Conservation (phyloP, 2,888 invertebrate genomes). For the Gortyna flavago region DNA sequence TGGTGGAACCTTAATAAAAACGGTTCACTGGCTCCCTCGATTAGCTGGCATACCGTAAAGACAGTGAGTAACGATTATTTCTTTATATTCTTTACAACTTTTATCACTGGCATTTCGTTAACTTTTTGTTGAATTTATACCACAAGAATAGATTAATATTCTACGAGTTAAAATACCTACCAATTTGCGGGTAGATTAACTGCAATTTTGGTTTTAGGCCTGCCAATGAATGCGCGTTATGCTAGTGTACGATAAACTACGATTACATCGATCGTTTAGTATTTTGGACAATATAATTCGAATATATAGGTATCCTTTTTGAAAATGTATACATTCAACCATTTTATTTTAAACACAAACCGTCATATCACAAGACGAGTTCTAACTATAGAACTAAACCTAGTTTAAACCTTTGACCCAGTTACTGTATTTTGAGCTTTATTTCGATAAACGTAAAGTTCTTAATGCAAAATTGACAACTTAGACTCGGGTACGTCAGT, state of each 20-base stretch:
- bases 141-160: conserved; percentile 1
- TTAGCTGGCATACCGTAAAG: conserved; percentile 52
- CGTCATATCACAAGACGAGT: background rate
- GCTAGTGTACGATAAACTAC: background rate
- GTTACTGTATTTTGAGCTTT: background rate
- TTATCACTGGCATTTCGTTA: conserved; percentile 1
- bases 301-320: background rate
- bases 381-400: background rate
- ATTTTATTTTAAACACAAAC: background rate
- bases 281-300: background rate
- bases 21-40: conserved; percentile 62
- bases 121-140: conserved; percentile 4
- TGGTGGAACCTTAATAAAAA: conserved; percentile 56
- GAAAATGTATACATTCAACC: background rate
- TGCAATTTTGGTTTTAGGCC: conserved; percentile 20
- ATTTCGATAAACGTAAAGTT: background rate
- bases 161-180: background rate
- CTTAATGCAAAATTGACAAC: background rate
- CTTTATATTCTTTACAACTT: conserved; percentile 27
- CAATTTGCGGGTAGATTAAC: conserved; percentile 27
- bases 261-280: background rate
- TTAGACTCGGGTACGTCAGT: background rate
- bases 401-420: background rate
- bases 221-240: conserved; percentile 8
- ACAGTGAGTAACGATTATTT: conserved; percentile 58